Evolutionary conservation across 2,797 vertebrate genomes (phyloP), one percentile per base, ranked within the genome.

Genomic region (Takifugu rubripes): DNA sequence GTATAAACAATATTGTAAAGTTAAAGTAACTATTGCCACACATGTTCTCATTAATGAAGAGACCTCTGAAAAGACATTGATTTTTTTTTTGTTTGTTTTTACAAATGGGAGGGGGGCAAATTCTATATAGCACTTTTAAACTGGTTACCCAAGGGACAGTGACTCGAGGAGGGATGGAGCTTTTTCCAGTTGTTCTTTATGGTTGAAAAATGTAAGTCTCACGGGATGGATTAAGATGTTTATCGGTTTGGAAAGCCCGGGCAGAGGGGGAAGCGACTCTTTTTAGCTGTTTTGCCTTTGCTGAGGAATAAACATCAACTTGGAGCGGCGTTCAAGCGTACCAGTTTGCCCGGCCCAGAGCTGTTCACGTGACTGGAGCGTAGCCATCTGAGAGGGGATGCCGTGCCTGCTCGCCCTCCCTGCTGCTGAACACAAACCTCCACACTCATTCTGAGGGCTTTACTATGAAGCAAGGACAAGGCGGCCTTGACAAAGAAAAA

Each of bases 1-100:
- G 89, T 92, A 90, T 83, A 92, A 92, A 92, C 84, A 86, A 88
- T 89, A 91, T 85, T 93, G 90, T 92, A 91, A 91, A 91, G 85
- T 84, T 85, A 77, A 88, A 88, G 71, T 86, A 82, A 86, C 71
- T 88, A 88, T 87, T 87, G 83, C 86, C 82, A 87, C 83, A 81
- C 77, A 68, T 88, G 78, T 82, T 88, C 73, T 82, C 79, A 82
- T 67, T 83, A 68, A 79, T 81, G 59, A 87, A 80, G 68, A 82
- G 58, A 73, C 65, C 62, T 82, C 75, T 77, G 71, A 81, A 84
- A 84, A 84, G 72, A 79, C 74, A 85, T 84, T 46, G 61, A 81
- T 48, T 54, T 61, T 74, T 68, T 60, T 62, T 73, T 62, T 69
- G 61, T 56, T 67, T 72, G 74, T 69, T 75, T 61, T 57, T 36